Evolutionary conservation across 1,140 invertebrate genomes (phyloP).

Genomic region (Lordiphosa clarofinis): DNA sequence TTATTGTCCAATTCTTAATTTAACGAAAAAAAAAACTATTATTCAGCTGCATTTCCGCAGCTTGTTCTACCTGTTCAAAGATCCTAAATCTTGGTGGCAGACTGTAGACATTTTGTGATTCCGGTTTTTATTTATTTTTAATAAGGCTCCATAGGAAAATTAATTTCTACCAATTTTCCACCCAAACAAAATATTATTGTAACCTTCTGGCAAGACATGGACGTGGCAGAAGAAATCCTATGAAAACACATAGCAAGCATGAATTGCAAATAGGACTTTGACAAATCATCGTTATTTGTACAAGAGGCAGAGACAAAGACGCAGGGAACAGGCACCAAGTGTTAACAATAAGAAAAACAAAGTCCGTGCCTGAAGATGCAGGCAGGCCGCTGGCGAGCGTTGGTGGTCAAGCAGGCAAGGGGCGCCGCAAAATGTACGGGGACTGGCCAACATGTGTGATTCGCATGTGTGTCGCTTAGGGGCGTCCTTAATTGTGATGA

Average conservation of each 20-base stretch:
- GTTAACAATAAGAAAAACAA: constrained; percentile 77
- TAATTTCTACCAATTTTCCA: constrained; percentile 76
- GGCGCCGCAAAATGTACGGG: constrained; percentile 20
- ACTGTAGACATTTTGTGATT: constrained; percentile 12
- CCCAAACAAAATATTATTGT: constrained; percentile 63
- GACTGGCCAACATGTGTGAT: constrained; percentile 69
- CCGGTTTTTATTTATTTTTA: constrained; percentile 66
- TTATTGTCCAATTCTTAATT: not conserved
- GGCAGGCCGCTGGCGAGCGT: constrained; percentile 17
- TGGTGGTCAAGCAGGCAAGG: constrained; percentile 21
- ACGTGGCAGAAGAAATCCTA: constrained; percentile 64
- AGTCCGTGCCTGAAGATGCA: constrained; percentile 17
- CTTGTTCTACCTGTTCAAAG: constrained; percentile 14
- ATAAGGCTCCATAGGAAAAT: constrained; percentile 71
- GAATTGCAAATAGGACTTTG: constrained; percentile 75
- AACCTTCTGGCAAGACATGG: constrained; percentile 49
- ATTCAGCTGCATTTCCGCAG: constrained; percentile 30
- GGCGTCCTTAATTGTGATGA: constrained; percentile 72
- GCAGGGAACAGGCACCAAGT: constrained; percentile 40
- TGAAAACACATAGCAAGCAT: constrained; percentile 65
- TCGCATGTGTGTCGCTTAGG: constrained; percentile 61
- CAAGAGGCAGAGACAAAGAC: constrained; percentile 63
- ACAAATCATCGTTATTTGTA: constrained; percentile 75
- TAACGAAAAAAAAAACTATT: too few species aligned
- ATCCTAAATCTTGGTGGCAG: constrained; percentile 12